Conservation (phyloP, 92 coral and sea anemone species). For the Zoanthus gigantus region DNA sequence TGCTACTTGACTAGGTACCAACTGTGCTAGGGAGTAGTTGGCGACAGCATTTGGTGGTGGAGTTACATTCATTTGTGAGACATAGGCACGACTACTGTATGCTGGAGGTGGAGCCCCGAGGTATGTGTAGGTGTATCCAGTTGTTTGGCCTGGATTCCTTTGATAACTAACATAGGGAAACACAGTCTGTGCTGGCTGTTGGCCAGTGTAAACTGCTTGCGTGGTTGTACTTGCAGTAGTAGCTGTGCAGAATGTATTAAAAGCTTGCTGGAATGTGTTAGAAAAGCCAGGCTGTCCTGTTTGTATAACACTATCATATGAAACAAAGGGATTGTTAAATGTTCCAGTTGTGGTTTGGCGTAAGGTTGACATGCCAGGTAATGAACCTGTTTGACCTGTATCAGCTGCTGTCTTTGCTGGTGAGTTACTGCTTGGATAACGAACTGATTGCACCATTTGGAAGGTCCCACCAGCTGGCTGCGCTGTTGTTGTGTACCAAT, state of each 20-base stretch:
- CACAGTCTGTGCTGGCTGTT: conserved; percentile 74
- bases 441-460: conserved; percentile 93
- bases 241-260: conserved; percentile 59
- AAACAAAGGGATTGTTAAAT: conserved; percentile 77
- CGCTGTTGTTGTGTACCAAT: conserved; percentile 85
- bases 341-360: conserved; percentile 79
- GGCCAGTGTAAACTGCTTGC: conserved; percentile 67
- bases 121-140: conserved; percentile 81
- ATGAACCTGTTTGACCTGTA: conserved; percentile 76
- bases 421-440: conserved; percentile 88
- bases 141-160: conserved; percentile 77
- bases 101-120: conserved; percentile 93
- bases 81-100: conserved; percentile 80
- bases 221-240: conserved; percentile 80
- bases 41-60: conserved; percentile 94
- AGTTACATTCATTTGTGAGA: conserved; percentile 81
- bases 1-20: conserved; percentile 74
- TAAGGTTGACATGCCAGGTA: conserved; percentile 85
- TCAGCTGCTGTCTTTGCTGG: conserved; percentile 82
- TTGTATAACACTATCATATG: conserved; percentile 78
- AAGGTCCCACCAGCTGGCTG: conserved; percentile 81
- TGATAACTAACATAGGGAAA: conserved; percentile 88
- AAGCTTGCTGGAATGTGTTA: conserved; percentile 79
- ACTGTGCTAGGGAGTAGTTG: conserved; percentile 80
- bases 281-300: conserved; percentile 85